Evolutionary conservation across 2,113 vertebrate species (phyloP).

Genomic region (Xenopus laevis): DNA sequence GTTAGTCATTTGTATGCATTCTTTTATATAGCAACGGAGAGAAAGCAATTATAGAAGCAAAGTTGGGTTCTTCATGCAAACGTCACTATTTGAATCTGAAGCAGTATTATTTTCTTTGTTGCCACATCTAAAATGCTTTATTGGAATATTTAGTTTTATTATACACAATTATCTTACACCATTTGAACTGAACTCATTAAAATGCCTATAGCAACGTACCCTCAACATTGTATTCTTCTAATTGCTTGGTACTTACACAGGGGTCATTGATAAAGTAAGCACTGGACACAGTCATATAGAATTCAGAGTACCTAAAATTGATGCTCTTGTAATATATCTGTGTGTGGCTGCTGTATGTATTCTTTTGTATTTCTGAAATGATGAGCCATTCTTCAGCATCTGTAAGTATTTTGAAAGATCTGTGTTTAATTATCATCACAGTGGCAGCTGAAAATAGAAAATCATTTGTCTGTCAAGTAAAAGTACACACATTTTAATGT

Average conservation of each 20-base stretch:
- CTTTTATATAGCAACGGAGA: background rate
- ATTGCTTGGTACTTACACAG: conserved; percentile 38
- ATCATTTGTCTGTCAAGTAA: conserved; percentile 69
- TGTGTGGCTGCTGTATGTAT: conserved; percentile 31
- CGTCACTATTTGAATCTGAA: background rate
- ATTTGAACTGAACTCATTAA: background rate
- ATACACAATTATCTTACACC: background rate
- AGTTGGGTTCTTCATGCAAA: background rate
- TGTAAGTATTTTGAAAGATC: conserved; percentile 52
- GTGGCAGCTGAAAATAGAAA: conserved; percentile 60
- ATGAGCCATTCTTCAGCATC: conserved; percentile 53
- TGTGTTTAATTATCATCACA: conserved; percentile 75
- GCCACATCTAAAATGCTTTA: background rate
- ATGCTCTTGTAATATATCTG: conserved; percentile 47
- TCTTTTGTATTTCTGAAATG: conserved; percentile 61
- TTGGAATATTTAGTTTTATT: conserved; percentile 7
- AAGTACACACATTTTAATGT: conserved; percentile 62
- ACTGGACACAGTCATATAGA: conserved; percentile 30
- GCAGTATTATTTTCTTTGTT: conserved; percentile 8
- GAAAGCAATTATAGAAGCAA: conserved; percentile 20
- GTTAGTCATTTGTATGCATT: conserved; percentile 6
- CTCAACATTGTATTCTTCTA: conserved; percentile 35
- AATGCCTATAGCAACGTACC: conserved; percentile 47
- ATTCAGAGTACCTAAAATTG: conserved; percentile 37
- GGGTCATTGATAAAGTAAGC: conserved; percentile 39